Base-by-base conservation (phyloP, 1,140 invertebrate genomes). In the Tigriopus japonicus region DNA sequence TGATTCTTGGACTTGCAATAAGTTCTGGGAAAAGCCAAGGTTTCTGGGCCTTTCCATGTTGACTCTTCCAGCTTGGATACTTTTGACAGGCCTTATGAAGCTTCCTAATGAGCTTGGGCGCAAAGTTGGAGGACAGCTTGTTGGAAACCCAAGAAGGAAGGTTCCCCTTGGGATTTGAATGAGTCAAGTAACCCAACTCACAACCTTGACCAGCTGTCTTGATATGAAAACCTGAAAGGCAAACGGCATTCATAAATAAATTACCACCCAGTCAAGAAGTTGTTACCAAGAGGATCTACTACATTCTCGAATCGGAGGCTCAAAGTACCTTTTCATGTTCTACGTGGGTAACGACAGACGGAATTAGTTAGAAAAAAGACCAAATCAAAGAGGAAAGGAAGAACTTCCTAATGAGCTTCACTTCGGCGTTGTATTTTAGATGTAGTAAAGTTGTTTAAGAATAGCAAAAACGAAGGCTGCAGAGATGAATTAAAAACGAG, bases 101-200 rank as follows among this genome's bases (percentile, higher is more conserved):
- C 67, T 85, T 80, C 68, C 83, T 80, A 6, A 88, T 81, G 62
- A 88, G 70, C 73, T 75, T 71, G 85, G 87, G 87, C 6, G 86
- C 87, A 68, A 90, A 78, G 67, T 85, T 84, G 66, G 87, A 83
- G 28, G 87, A 89, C 53, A 86, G 78, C 75, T 84, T 86, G 72
- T 93, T 92, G 14, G 91, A 85, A 49, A 89, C 73, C 87, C 88
- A 92, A 10, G 82, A 80, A 12, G 87, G 88, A 62, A 93, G 72
- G 65, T 84, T 85, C 63, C 88, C 88, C 71, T 84, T 81, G 15
- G 87, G 88, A 72, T 93, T 87, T 2, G 85, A 87, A 66, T 88
- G 83, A 0, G 87, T 85, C 12, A 91, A 79, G 67, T 91, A 92
- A 10, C 83, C 84, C 24, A 90, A 71, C 71, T 82, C 80, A 66